Conservation (phyloP, 2,888 invertebrate genomes). For the Coenonympha arcania region DNA sequence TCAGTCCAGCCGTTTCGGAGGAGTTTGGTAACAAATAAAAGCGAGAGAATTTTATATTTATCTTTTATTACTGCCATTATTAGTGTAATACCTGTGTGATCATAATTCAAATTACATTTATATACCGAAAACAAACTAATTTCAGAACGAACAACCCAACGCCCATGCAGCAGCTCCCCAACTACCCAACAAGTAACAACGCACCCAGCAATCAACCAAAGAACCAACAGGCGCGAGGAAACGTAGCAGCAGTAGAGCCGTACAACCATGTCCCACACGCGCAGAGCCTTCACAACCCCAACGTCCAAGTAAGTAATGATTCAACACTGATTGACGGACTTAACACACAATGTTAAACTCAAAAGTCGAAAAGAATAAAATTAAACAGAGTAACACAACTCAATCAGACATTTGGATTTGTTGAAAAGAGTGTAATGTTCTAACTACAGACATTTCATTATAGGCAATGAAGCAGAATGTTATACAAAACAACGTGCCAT, state of each 20-base stretch:
- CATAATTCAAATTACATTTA: neutral
- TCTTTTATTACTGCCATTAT: too few species aligned
- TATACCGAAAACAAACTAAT: slow-evolving; percentile 23
- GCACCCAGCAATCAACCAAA: slow-evolving; percentile 62
- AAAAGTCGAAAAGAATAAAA: too few species aligned
- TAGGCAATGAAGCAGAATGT: slow-evolving; percentile 69
- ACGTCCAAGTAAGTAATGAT: slow-evolving; percentile 60
- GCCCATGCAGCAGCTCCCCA: slow-evolving; percentile 67
- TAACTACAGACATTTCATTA: slow-evolving; percentile 19
- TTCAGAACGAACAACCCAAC: slow-evolving; percentile 64
- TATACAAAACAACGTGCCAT: slow-evolving; percentile 71
- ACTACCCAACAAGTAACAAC: slow-evolving; percentile 52
- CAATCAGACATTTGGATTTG: too few species aligned
- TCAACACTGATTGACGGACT: too few species aligned
- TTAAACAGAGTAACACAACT: too few species aligned
- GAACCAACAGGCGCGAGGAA: slow-evolving; percentile 78
- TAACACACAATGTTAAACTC: too few species aligned
- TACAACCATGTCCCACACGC: slow-evolving; percentile 88
- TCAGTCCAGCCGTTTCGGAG: too few species aligned
- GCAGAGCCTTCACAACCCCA: slow-evolving; percentile 66
- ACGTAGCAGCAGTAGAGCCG: slow-evolving; percentile 90
- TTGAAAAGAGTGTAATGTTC: too few species aligned
- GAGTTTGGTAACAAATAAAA: too few species aligned
- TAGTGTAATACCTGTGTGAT: too few species aligned
- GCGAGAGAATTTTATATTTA: too few species aligned